A percentile compares a stretch with the other conserved stretches of the same genome.
Conservation (phyloP, 2,797 vertebrate species). For the Heteromormyrus szaboi region DNA sequence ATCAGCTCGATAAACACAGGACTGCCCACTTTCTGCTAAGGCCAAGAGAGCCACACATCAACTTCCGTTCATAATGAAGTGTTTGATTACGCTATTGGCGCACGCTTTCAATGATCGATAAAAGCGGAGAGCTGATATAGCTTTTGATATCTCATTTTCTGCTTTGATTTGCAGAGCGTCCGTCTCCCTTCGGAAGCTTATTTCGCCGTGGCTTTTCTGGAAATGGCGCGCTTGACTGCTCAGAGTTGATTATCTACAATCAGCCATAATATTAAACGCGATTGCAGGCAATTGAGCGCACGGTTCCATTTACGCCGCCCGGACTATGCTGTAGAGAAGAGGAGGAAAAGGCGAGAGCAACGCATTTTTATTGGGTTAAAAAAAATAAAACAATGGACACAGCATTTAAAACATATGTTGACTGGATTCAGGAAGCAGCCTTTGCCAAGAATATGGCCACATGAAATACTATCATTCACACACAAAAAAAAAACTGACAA, state of each 20-base stretch:
- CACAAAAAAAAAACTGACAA: background rate
- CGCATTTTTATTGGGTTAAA: background rate
- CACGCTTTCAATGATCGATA: background rate
- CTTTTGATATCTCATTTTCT: background rate
- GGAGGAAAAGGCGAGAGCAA: background rate
- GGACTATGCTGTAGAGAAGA: background rate
- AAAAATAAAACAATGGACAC: constrained; percentile 22
- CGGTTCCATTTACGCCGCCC: background rate
- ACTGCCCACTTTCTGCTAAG: background rate
- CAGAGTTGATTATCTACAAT: constrained; percentile 10
- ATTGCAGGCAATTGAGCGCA: background rate
- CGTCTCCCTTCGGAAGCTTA: background rate
- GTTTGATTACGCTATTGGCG: background rate
- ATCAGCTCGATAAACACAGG: background rate
- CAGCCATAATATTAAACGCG: background rate
- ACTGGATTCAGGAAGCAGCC: constrained; percentile 27
- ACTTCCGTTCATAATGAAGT: background rate
- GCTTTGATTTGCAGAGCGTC: background rate
- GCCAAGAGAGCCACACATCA: background rate
- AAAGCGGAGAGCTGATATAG: background rate
- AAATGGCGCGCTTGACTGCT: background rate
- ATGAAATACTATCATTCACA: background rate
- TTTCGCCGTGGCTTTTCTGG: background rate
- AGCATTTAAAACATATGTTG: constrained; percentile 23
- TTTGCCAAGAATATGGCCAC: constrained; percentile 10